These are phyloP conservation scores for Intellagama lesueurii DNA, from an alignment of 2,797 vertebrate genomes.

Conservation along the genomic window DNA sequence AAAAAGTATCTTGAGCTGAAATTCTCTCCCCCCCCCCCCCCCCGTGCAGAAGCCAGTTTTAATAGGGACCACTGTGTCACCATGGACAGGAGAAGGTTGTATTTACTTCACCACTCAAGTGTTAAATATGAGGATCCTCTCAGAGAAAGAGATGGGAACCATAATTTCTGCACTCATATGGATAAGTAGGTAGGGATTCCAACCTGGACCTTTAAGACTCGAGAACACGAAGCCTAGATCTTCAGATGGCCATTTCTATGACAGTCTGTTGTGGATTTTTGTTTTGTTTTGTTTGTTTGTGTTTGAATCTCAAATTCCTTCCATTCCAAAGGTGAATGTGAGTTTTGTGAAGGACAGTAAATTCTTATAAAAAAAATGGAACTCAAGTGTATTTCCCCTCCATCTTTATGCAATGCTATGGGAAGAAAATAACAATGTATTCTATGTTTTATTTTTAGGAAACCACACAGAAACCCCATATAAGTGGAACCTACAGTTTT, in stretches of 20 bases:
- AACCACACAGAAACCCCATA: constrained; percentile 75
- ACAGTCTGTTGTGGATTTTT: not conserved
- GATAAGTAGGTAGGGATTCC: not conserved
- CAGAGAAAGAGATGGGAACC: not conserved
- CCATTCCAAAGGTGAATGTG: not conserved
- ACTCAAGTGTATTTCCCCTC: no score
- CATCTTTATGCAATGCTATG: no score
- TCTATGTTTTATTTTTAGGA: constrained; percentile 67
- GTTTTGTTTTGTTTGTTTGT: not conserved
- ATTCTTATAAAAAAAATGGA: not conserved
- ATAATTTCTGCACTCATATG: not conserved
- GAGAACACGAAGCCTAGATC: not conserved
- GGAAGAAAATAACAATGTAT: not conserved
- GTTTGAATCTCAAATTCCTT: not conserved
- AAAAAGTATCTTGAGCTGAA: no score
- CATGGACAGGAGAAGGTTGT: no score
- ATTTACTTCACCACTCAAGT: no score
- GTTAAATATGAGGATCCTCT: no score
- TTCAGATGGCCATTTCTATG: not conserved
- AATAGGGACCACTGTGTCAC: no score
- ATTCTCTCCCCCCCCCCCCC: no score
- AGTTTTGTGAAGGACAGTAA: not conserved
- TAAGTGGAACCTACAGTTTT: constrained; percentile 75
- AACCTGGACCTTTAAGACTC: not conserved
- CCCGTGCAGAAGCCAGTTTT: no score